Evolutionary conservation across 1,140 invertebrate genomes (phyloP), one percentile per base, ranked within the genome.

Genomic region (Magallana ariakensis): DNA sequence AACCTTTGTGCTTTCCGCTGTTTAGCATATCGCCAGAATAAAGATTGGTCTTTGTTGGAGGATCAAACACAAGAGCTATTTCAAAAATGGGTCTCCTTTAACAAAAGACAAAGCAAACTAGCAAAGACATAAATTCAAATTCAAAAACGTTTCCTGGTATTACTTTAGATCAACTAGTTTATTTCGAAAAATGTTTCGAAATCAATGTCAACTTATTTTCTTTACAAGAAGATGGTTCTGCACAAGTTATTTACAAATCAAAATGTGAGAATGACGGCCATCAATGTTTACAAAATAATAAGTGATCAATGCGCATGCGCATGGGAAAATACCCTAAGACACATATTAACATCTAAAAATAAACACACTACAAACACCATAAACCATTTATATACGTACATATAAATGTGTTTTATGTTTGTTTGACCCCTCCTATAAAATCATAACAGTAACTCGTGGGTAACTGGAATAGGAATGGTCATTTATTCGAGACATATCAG

Each of bases 51-150:
- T 88, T 3, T 56, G 89, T 15, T 53, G 75, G 15, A 89, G 86
- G 0, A 88, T 88, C 0, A 70, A 86, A n/a, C 80, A 89, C 11
- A 54, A 66, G 83, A 89, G 86, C 84, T 90, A 90, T 55, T 22
- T 87, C 26, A 80, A 88, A 57, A 88, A 90, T 85, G 88, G 88
- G 16, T 53, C 88, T 0, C 11, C 13, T 15, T 83, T 89, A 46
- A 87, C 86, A 7, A 62, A n/a, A 16, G 16, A n/a, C 58, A 62
- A n/a, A 46, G 33, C 16, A 60, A 60, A 60, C 1, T n/a, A n/a
- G n/a, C n/a, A 46, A 46, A 62, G 58, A 62, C 5, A 19, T 62
- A 19, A 19, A 62, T 62, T 62, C 58, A 16, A 62, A 62, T 8
- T 19, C 58, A 5, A 62, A 62, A 62, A 62, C 15, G 15, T 62